Percentiles rank a stretch among this genome's conserved stretches.
Conservation (phyloP, 2,797 vertebrate genomes). For the Emys orbicularis region DNA sequence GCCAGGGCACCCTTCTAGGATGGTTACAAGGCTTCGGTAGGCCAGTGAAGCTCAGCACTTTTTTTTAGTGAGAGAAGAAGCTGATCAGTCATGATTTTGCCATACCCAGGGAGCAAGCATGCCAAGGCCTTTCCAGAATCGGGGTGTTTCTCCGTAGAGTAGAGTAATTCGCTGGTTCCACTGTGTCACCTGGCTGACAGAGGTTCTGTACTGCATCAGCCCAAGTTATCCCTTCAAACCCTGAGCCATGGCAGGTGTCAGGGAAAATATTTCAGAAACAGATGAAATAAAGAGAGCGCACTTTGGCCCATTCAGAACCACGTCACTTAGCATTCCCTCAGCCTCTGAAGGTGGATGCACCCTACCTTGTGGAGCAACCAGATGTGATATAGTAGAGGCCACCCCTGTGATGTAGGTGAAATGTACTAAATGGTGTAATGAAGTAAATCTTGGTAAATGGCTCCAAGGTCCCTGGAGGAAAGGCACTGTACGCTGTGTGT, state of each 20-base stretch:
- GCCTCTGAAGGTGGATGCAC: not conserved
- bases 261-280: not conserved
- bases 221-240: not conserved
- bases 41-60: not conserved
- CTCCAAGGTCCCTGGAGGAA: not conserved
- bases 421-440: not conserved
- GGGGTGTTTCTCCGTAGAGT: not conserved
- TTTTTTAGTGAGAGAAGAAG: not conserved
- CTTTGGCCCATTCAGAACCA: not conserved
- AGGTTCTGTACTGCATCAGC: not conserved
- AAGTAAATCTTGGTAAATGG: not conserved
- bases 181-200: not conserved
- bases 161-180: not conserved
- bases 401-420: not conserved
- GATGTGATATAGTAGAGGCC: not conserved
- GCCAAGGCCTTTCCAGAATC: not conserved
- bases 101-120: not conserved
- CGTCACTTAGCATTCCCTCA: accelerated
- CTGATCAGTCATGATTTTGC: not conserved
- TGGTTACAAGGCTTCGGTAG: accelerated
- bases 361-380: not conserved
- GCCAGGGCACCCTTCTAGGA: not conserved
- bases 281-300: accelerated
- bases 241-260: too few relatives aligned
- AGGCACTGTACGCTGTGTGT: accelerated